Evolutionary conservation across 2,113 vertebrate species (phyloP).

Genomic region (Cyrtonyx montezumae): DNA sequence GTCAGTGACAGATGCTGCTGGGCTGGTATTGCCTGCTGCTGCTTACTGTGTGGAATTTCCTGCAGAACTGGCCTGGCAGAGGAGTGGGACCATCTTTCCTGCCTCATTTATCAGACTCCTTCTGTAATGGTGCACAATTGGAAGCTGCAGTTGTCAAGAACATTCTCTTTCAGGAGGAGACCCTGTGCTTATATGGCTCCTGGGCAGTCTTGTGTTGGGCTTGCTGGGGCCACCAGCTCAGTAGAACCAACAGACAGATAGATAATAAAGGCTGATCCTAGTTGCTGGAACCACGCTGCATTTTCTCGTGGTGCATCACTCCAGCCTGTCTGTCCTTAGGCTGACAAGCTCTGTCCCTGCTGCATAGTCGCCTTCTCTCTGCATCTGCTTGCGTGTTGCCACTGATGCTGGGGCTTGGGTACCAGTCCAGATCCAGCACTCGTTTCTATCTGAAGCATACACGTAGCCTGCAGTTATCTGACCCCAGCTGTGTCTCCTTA

Average conservation of each 20-base stretch:
- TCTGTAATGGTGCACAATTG: background rate
- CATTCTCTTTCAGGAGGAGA: background rate
- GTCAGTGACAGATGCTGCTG: conserved; percentile 35
- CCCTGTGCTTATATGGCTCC: background rate
- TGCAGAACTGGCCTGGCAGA: conserved; percentile 50
- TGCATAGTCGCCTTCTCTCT: background rate
- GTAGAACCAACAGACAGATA: background rate
- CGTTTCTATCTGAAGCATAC: background rate
- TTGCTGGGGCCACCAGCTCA: background rate
- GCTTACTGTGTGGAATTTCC: conserved; percentile 49
- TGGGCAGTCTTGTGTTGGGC: background rate
- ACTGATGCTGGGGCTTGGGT: background rate
- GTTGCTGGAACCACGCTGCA: background rate
- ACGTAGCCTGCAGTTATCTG: background rate
- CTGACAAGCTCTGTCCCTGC: background rate
- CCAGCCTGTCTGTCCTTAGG: background rate
- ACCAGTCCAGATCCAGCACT: background rate
- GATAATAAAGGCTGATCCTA: background rate
- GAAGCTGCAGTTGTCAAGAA: background rate
- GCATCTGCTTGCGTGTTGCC: background rate
- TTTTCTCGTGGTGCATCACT: background rate
- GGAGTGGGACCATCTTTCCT: conserved; percentile 17
- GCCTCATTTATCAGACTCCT: conserved; percentile 30
- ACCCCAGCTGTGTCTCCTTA: background rate
- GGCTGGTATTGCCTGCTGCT: background rate